Conservation (phyloP, 2,113 vertebrate species). For the Siphamia tubifer region DNA sequence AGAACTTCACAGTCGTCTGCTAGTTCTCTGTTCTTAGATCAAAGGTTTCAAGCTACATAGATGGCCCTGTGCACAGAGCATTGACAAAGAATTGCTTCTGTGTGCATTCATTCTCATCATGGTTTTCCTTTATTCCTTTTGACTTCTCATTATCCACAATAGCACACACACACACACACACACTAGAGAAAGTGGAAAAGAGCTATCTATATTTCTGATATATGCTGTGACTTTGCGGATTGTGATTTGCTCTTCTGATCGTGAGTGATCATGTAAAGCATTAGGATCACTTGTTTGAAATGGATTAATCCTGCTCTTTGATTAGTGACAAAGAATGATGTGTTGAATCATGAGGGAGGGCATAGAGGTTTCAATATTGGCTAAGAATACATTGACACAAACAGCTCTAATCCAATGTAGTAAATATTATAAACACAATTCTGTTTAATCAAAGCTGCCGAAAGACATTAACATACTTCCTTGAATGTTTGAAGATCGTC, state of each 20-base stretch:
- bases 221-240: not conserved
- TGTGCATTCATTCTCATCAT: not conserved
- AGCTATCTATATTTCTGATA: constrained; percentile 10
- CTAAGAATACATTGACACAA: not conserved
- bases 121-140: constrained; percentile 20
- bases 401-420: not conserved
- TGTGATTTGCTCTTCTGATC: constrained; percentile 34
- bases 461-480: not conserved
- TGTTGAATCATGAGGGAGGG: constrained; percentile 30
- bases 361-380: constrained; percentile 1
- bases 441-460: not conserved
- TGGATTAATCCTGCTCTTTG: constrained; percentile 43
- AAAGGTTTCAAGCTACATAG: constrained; percentile 35
- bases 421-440: not conserved
- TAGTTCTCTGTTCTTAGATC: constrained; percentile 36
- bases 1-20: constrained; percentile 38
- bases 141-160: constrained; percentile 55
- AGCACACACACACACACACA: not conserved
- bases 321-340: constrained; percentile 15
- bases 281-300: constrained; percentile 16
- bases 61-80: constrained; percentile 4
- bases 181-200: not conserved
- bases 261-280: constrained; percentile 9
- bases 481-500: not conserved
- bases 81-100: constrained; percentile 21